Percentiles rank a stretch among this genome's conserved stretches.
phyloP scores from a whole-genome alignment of 2,113 vertebrate species.

The Thunnus maccoyii region DNA sequence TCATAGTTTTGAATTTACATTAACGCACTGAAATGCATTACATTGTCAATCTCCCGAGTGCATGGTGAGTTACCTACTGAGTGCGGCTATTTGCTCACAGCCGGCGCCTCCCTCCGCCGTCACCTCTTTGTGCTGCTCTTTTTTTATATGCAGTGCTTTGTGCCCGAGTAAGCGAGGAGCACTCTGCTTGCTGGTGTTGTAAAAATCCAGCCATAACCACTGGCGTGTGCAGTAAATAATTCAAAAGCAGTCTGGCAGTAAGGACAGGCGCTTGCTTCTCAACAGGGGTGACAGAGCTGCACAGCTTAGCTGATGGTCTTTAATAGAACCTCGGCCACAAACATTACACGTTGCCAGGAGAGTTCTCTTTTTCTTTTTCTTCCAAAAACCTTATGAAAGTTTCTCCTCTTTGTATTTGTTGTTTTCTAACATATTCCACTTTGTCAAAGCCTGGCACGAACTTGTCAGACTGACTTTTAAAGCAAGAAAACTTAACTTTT shows the following conservation, averaged over 20 bases:
- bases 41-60: conserved; percentile 27
- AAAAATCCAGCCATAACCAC: conserved; percentile 69
- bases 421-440: neutral
- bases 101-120: conserved; percentile 17
- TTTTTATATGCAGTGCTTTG: conserved; percentile 54
- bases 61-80: conserved; percentile 46
- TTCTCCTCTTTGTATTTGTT: neutral
- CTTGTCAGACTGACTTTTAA: neutral
- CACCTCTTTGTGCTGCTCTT: conserved; percentile 46
- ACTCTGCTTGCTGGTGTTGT: conserved; percentile 64
- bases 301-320: conserved; percentile 62
- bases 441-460: neutral
- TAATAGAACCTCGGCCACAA: conserved; percentile 48
- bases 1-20: conserved; percentile 36
- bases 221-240: conserved; percentile 79
- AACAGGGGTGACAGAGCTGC: conserved; percentile 72
- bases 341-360: conserved; percentile 3
- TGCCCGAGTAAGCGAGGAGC: conserved; percentile 56
- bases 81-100: conserved; percentile 59
- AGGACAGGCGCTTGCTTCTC: conserved; percentile 67
- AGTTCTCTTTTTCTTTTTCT: neutral
- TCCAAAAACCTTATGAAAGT: conserved; percentile 11
- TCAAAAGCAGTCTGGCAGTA: conserved; percentile 77
- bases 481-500: neutral
- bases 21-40: conserved; percentile 31